Percentiles rank a stretch among this genome's conserved stretches.
phyloP scores from a whole-genome alignment of 2,888 invertebrate genomes.

The Acleris cristana region DNA sequence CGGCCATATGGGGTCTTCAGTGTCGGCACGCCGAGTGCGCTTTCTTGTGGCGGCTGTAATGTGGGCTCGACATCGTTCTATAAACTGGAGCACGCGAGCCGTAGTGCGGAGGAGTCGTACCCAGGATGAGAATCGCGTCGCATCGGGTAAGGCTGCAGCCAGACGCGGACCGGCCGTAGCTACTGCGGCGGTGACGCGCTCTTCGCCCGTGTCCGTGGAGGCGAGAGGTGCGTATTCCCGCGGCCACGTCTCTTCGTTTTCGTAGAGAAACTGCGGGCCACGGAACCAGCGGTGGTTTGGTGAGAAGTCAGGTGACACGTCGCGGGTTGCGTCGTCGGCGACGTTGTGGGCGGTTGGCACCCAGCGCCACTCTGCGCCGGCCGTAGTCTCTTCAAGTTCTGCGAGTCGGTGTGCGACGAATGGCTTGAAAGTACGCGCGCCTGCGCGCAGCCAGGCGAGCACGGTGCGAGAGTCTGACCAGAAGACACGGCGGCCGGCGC shows the following conservation, averaged over 20 bases:
- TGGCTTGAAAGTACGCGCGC: constrained; percentile 21
- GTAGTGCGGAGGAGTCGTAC: background rate
- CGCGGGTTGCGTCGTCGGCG: constrained; percentile 35
- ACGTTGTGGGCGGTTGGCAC: constrained; percentile 21
- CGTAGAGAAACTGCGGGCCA: background rate
- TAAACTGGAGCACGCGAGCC: background rate
- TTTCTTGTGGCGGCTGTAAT: background rate
- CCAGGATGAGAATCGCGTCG: background rate
- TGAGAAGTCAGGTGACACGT: constrained; percentile 3
- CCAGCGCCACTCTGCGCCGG: constrained; percentile 28
- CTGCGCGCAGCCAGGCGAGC: constrained; percentile 34
- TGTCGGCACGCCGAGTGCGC: background rate
- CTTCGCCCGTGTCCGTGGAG: background rate
- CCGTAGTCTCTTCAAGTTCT: constrained; percentile 33
- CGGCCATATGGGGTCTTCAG: background rate
- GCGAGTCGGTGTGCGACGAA: constrained; percentile 39
- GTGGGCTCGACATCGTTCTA: background rate
- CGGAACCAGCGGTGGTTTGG: background rate
- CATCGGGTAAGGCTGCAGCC: background rate
- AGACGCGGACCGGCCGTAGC: background rate
- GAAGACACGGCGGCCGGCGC: constrained; percentile 9
- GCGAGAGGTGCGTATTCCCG: background rate
- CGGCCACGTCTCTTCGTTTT: background rate
- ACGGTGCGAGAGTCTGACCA: constrained; percentile 37
- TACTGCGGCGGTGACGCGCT: background rate